phyloP scores from a whole-genome alignment of 2,888 invertebrate species.

The Thumatha senex region DNA sequence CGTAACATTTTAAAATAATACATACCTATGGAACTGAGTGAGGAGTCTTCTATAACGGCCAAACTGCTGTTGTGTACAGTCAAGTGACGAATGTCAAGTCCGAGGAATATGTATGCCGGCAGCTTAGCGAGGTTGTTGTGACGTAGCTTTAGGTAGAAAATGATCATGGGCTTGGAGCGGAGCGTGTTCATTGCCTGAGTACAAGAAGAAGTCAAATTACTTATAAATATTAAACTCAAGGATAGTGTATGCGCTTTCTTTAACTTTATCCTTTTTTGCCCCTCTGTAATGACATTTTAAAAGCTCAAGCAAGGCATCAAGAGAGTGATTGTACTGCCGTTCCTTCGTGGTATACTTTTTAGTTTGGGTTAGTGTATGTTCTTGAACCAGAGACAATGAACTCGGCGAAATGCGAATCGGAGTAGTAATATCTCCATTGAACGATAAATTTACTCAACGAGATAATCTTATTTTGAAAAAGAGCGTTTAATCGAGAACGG shows the following conservation, averaged over 20 bases:
- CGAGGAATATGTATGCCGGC: conserved; percentile 93
- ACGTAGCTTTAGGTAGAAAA: conserved; percentile 93
- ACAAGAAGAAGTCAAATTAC: conserved; percentile 13
- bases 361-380: too few species aligned
- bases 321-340: too few species aligned
- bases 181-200: conserved; percentile 91
- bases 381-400: too few species aligned
- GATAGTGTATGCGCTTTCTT: neutral
- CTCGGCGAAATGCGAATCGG: too few species aligned
- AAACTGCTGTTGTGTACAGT: conserved; percentile 95
- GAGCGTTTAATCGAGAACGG: too few species aligned
- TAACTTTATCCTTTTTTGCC: too few species aligned
- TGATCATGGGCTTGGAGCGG: conserved; percentile 91
- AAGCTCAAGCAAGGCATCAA: too few species aligned
- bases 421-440: too few species aligned
- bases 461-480: too few species aligned
- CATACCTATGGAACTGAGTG: conserved; percentile 93
- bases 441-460: too few species aligned
- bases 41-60: conserved; percentile 93
- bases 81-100: conserved; percentile 93
- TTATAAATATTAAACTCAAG: neutral
- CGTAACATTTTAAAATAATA: neutral
- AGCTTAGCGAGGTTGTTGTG: conserved; percentile 93
- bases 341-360: too few species aligned
- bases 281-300: too few species aligned